Evolutionary conservation across 2,888 invertebrate species (phyloP), one percentile per base, ranked within the genome.

Genomic region (Scelioninae gen. 1): DNA sequence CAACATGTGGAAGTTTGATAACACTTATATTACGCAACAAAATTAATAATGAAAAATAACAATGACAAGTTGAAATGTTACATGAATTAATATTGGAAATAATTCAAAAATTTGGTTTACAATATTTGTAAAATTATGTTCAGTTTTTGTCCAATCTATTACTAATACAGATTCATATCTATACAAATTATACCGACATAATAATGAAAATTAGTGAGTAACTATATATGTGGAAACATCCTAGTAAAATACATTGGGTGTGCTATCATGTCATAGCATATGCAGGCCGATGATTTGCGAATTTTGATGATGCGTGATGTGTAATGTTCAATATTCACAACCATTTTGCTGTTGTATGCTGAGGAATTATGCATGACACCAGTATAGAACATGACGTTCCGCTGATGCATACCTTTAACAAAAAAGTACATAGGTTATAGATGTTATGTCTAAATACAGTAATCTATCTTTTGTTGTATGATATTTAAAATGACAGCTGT

Each of bases 281-380:
- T 68, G 56, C 56, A 68, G 65, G 65, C 65, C 47, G 58, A 69
- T 69, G 47, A 69, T 69, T 56, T 58, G 69, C 69, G 58, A 47
- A 69, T 69, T 58, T 58, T 47, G 69, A 69, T 69, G 56, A 68
- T 56, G 47, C 45, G 55, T 56, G 43, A 68, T 56, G 55, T 56
- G 56, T 68, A 63, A 65, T 51, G 65, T n/a, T 51, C 65, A 51
- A 51, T 65, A 63, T 16, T 34, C 16, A 32, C 15, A 32, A 34
- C 65, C 65, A 65, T 65, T 51, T 51, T 38, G 32, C 13, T 31
- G 62, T 62, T 62, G 62, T 62, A 32, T 32, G 47, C 47, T 47
- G 62, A 32, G 62, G 47, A 45, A 62, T 62, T 62, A 62, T 62
- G 62, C 47, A 62, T 62, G 47, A 60, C 23, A 23, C 29, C 32